phyloP scores from a whole-genome alignment of 2,888 invertebrate genomes.

The Agrotis ipsilon region DNA sequence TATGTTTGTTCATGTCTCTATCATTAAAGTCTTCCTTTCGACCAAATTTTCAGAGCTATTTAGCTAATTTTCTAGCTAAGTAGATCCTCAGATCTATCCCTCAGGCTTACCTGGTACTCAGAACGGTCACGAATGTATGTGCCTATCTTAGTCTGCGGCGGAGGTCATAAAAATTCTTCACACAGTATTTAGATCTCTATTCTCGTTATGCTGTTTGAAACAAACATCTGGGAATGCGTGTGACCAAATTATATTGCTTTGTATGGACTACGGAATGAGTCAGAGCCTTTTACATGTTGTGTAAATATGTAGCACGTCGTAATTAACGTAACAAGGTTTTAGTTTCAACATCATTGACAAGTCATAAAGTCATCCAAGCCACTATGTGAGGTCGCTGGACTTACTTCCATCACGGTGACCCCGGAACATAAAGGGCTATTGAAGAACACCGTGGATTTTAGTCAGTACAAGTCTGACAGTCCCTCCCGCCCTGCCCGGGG shows the following conservation, averaged over 20 bases:
- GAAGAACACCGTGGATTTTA: too few relatives aligned
- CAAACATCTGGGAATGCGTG: conserved; percentile 58
- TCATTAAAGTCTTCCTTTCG: not conserved
- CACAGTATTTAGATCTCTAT: conserved; percentile 53
- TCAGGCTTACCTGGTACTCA: conserved; percentile 8
- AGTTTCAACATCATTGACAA: not conserved
- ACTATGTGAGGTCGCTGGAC: too few relatives aligned
- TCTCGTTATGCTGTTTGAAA: conserved; percentile 38
- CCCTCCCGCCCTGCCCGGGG: too few relatives aligned
- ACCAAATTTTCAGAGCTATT: too few relatives aligned
- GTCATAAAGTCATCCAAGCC: too few relatives aligned
- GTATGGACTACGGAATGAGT: conserved; percentile 35
- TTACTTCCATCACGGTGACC: too few relatives aligned
- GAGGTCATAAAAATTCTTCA: conserved; percentile 67
- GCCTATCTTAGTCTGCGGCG: conserved; percentile 23
- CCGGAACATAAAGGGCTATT: too few relatives aligned
- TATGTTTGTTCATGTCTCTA: conserved; percentile 6
- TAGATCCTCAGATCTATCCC: not conserved
- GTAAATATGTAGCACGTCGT: conserved; percentile 1
- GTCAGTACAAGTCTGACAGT: too few relatives aligned
- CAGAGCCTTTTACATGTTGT: conserved; percentile 33
- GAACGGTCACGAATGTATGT: not conserved
- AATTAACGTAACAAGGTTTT: not conserved
- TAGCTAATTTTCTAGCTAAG: too few relatives aligned
- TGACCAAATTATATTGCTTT: conserved; percentile 52